These are phyloP conservation scores for Carcharodon carcharias DNA, from an alignment of 2,797 vertebrate genomes.

Conservation along the genomic window DNA sequence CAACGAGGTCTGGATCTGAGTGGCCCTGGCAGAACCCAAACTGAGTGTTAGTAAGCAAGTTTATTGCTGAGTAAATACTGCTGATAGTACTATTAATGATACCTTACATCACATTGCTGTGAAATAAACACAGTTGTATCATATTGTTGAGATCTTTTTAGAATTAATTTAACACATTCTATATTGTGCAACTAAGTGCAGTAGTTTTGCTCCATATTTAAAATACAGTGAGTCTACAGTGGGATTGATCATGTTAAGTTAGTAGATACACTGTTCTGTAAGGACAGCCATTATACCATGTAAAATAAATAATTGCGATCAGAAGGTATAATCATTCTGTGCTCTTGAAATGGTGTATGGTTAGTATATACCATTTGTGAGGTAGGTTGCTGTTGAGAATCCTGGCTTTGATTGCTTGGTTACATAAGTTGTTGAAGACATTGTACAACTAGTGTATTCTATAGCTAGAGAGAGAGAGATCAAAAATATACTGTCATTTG, in stretches of 20 bases:
- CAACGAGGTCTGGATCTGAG: no score
- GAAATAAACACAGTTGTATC: no score
- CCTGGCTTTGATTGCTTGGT: neutral
- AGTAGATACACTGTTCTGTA: neutral
- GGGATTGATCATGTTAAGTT: neutral
- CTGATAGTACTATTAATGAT: no score
- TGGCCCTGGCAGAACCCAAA: no score
- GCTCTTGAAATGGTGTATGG: neutral
- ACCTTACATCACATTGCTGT: no score
- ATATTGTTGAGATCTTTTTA: no score
- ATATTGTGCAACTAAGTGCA: neutral
- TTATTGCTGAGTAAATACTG: no score
- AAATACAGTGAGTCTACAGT: neutral
- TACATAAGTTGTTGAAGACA: neutral
- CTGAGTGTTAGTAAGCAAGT: no score
- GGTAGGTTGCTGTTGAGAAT: neutral
- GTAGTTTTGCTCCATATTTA: neutral
- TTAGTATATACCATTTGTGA: neutral
- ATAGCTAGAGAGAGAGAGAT: neutral
- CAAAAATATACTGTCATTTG: neutral
- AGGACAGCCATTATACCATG: neutral
- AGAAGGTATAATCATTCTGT: neutral
- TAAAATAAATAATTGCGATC: neutral
- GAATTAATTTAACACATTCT: no score
- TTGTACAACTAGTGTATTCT: neutral